phyloP scores from a whole-genome alignment of 2,888 invertebrate genomes.

The Frankliniella fusca region DNA sequence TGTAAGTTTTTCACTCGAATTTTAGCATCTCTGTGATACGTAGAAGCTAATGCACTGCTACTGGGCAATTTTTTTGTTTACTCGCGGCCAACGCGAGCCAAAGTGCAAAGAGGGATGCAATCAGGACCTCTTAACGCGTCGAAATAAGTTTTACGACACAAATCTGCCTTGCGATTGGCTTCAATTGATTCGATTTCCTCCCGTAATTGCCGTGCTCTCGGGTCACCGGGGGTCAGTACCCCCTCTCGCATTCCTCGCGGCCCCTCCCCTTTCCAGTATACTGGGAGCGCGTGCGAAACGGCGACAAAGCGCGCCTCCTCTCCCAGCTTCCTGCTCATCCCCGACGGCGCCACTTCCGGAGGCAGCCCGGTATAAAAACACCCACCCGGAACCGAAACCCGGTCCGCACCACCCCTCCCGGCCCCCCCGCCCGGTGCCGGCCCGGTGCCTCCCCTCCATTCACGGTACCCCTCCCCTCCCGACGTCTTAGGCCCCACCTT shows the following conservation, averaged over 20 bases:
- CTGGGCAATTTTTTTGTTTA: no score
- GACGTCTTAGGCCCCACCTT: background rate
- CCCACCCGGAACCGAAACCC: background rate
- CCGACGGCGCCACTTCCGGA: background rate
- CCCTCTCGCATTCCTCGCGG: background rate
- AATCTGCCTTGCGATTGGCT: no score
- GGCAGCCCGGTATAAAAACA: conserved; percentile 11
- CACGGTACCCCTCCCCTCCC: background rate
- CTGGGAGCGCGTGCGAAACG: background rate
- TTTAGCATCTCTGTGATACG: no score
- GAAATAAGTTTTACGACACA: no score
- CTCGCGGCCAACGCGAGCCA: no score
- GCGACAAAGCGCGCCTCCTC: background rate
- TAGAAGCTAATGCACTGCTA: no score
- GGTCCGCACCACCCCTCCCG: background rate
- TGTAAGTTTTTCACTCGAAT: no score
- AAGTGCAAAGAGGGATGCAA: no score
- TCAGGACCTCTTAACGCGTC: no score
- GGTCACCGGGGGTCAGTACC: background rate
- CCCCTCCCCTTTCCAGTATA: background rate
- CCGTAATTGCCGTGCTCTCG: background rate
- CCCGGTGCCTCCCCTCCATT: background rate
- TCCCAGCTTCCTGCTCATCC: background rate
- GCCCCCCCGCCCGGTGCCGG: background rate
- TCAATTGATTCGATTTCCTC: no score